phyloP scores from a whole-genome alignment of 2,797 vertebrate genomes.

The Dipus sagitta region DNA sequence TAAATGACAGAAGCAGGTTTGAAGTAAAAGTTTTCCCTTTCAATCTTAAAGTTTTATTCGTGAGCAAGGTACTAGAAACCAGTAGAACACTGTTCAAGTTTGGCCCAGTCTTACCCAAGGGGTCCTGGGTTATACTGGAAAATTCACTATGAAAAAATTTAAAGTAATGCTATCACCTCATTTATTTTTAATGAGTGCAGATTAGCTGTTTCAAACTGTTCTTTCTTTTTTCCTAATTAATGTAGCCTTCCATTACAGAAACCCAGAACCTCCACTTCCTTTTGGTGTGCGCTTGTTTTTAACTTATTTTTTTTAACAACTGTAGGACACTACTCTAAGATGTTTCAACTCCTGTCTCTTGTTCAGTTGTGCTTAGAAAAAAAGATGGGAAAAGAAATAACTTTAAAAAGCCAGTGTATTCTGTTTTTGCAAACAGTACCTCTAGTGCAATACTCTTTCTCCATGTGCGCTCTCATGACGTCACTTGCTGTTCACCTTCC shows the following conservation, averaged over 20 bases:
- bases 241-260: conserved; percentile 67
- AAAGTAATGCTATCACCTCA: conserved; percentile 61
- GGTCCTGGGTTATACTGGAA: conserved; percentile 70
- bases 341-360: conserved; percentile 75
- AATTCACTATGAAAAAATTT: conserved; percentile 66
- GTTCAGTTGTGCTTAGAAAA: conserved; percentile 75
- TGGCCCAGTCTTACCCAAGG: conserved; percentile 51
- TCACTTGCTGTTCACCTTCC: conserved; percentile 76
- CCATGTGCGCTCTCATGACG: conserved; percentile 79
- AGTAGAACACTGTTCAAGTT: conserved; percentile 69
- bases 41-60: conserved; percentile 67
- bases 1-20: conserved; percentile 79
- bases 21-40: conserved; percentile 74
- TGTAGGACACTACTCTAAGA: conserved; percentile 86
- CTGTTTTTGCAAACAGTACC: conserved; percentile 86
- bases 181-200: conserved; percentile 76
- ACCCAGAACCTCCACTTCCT: conserved; percentile 78
- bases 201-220: conserved; percentile 75
- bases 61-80: conserved; percentile 52
- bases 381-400: conserved; percentile 80
- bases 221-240: conserved; percentile 75
- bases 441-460: conserved; percentile 85
- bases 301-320: conserved; percentile 83
- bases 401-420: conserved; percentile 82
- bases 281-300: conserved; percentile 78